These are phyloP conservation scores for Prionailurus bengalensis DNA, from an alignment of 2,113 vertebrate genomes.

Conservation along the genomic window DNA sequence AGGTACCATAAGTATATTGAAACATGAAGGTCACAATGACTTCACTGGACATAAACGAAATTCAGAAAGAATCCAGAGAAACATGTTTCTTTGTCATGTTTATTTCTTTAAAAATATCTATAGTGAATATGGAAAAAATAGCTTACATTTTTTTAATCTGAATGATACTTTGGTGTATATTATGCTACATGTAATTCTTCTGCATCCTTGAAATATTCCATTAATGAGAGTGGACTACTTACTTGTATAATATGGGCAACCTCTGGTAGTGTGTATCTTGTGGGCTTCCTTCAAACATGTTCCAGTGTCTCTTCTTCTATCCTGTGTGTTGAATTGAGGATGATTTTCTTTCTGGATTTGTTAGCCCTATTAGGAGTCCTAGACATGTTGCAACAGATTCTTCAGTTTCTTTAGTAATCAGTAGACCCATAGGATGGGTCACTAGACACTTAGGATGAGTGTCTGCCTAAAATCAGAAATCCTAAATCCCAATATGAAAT, in stretches of 20 bases:
- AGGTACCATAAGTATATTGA: not conserved
- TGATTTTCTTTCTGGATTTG: not conserved
- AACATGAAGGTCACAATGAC: not conserved
- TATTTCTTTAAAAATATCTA: not conserved
- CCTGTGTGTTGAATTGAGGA: not conserved
- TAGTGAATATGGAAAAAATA: not conserved
- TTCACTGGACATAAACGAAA: not conserved
- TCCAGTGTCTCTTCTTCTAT: not conserved
- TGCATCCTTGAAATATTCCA: not conserved
- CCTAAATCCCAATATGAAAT: not conserved
- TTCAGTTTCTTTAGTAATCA: not conserved
- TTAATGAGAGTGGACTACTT: not conserved
- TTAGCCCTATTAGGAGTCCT: not conserved
- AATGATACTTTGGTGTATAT: not conserved
- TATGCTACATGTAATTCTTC: not conserved
- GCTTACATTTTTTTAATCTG: not conserved
- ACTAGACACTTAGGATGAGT: not conserved
- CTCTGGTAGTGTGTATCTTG: not conserved
- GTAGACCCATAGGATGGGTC: not conserved
- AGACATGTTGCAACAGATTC: not conserved
- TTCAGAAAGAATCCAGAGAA: not conserved
- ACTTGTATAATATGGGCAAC: not conserved
- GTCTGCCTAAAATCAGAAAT: not conserved
- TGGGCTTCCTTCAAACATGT: not conserved
- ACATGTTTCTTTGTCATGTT: not conserved